Evolutionary conservation across 2,113 vertebrate genomes (phyloP).

Genomic region (Festucalex cinctus): DNA sequence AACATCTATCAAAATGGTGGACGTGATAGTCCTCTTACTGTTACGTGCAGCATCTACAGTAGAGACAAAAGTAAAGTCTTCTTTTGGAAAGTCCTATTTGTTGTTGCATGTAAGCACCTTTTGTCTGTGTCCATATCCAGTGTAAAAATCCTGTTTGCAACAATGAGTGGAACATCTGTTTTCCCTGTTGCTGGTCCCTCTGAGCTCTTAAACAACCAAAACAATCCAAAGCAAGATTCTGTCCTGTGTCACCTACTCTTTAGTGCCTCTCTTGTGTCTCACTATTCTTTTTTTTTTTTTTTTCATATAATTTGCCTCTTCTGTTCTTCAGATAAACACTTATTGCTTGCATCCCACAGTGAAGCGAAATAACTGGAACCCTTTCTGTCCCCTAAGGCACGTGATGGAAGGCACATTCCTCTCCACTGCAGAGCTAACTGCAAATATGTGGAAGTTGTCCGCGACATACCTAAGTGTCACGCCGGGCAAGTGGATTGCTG

Average conservation of each 20-base stretch:
- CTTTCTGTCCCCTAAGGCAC: constrained; percentile 18
- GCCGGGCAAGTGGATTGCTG: background rate
- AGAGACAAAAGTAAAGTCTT: no score
- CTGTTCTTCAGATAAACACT: constrained; percentile 8
- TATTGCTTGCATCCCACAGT: constrained; percentile 14
- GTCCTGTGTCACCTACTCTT: background rate
- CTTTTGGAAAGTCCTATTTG: no score
- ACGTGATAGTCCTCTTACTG: no score
- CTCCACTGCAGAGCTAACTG: constrained; percentile 13
- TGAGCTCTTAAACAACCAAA: constrained; percentile 4
- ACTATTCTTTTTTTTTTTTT: background rate
- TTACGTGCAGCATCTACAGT: no score
- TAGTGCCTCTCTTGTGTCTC: no score
- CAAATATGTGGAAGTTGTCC: constrained; percentile 29
- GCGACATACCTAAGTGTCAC: background rate
- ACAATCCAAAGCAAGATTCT: background rate
- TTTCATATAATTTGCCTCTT: background rate
- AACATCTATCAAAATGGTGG: no score
- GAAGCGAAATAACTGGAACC: constrained; percentile 9
- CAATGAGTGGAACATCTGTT: no score
- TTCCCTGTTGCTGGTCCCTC: no score
- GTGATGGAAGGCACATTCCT: constrained; percentile 18
- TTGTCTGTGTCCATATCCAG: no score
- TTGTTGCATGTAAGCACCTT: no score
- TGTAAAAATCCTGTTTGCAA: no score